Percentiles rank a stretch among this genome's conserved stretches.
Conservation (phyloP, 2,113 vertebrate species). For the Mobula birostris region DNA sequence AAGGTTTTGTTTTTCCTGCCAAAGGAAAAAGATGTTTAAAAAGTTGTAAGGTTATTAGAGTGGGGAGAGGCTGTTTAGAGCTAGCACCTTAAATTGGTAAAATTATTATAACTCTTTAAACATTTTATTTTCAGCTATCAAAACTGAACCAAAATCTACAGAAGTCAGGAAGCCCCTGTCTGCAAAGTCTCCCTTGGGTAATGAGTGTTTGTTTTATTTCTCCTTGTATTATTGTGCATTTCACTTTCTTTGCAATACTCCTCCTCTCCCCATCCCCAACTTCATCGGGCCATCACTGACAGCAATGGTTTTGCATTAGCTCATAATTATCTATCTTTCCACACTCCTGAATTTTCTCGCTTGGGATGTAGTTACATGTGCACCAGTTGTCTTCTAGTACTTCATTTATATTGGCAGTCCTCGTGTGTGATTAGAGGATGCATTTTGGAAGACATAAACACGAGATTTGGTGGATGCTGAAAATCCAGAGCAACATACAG, state of each 20-base stretch:
- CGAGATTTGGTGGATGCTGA: too few species aligned
- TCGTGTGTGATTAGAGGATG: background rate
- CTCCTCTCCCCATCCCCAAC: too few species aligned
- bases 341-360: background rate
- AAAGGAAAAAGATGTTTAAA: background rate
- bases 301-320: background rate
- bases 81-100: background rate
- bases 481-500: too few species aligned
- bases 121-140: constrained; percentile 58
- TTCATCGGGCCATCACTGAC: background rate
- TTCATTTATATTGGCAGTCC: background rate
- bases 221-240: background rate
- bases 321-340: background rate
- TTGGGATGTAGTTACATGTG: background rate
- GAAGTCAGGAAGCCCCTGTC: constrained; percentile 68
- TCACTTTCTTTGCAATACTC: background rate
- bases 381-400: background rate
- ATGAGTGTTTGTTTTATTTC: background rate
- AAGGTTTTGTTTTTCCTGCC: background rate
- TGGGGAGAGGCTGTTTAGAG: background rate
- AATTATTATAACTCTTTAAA: constrained; percentile 12
- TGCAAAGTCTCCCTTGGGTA: constrained; percentile 73
- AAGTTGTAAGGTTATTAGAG: background rate
- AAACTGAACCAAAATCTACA: constrained; percentile 66
- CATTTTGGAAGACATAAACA: background rate